Conservation (phyloP, 2,797 vertebrate species). For the Rhinella marina region DNA sequence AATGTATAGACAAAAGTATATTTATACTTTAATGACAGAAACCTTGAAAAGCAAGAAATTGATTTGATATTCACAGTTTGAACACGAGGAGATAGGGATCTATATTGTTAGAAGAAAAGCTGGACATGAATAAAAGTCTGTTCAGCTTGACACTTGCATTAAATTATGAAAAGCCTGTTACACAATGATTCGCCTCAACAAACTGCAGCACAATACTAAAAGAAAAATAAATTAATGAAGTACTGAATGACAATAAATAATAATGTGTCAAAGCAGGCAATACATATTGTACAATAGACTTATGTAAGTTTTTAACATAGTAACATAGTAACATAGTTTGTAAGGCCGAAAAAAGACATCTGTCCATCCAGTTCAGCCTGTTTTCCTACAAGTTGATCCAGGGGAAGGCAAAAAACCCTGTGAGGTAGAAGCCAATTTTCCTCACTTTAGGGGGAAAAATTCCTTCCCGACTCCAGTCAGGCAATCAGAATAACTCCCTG, state of each 20-base stretch:
- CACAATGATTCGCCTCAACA: not conserved
- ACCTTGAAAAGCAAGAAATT: not conserved
- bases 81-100: not conserved
- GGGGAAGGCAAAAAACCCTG: no score
- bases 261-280: not conserved
- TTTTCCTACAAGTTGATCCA: no score
- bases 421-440: no score
- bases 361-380: no score
- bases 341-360: no score
- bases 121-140: slow-evolving; percentile 12
- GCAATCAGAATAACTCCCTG: no score
- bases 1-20: slow-evolving; percentile 4
- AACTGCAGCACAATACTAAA: not conserved
- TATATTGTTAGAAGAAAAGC: slow-evolving; percentile 18
- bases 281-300: not conserved
- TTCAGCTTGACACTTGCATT: not conserved
- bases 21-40: not conserved
- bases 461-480: no score
- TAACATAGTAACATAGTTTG: no score
- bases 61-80: not conserved
- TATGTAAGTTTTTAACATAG: no score
- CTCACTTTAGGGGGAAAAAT: no score
- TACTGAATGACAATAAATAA: not conserved
- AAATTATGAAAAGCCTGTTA: not conserved
- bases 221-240: not conserved